Evolutionary conservation across 1,140 invertebrate genomes (phyloP).

Genomic region (Pseudomyrmex sp.): DNA sequence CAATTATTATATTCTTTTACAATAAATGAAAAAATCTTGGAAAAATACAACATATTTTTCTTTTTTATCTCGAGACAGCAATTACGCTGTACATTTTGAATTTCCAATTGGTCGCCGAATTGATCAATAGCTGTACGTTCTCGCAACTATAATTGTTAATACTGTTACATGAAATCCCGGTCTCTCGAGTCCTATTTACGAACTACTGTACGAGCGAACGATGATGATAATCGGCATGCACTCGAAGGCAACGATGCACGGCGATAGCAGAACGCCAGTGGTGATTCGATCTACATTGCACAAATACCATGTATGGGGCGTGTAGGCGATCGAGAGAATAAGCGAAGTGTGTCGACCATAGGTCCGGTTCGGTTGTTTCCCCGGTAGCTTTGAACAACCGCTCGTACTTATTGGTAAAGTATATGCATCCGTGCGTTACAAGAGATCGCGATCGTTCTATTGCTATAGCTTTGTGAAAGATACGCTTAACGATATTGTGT

Average conservation of each 20-base stretch:
- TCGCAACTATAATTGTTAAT: no score
- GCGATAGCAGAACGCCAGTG: constrained; percentile 46
- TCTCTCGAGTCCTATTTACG: neutral
- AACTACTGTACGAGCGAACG: constrained; percentile 22
- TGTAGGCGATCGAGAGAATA: constrained; percentile 47
- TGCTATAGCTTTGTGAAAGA: constrained; percentile 1
- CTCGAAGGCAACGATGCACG: constrained; percentile 31
- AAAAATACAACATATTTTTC: neutral
- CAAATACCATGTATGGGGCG: constrained; percentile 21
- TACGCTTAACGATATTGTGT: neutral
- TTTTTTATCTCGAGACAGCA: neutral
- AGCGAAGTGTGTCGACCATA: constrained; percentile 45
- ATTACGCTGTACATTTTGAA: neutral
- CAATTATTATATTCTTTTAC: neutral
- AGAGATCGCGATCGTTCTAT: constrained; percentile 3
- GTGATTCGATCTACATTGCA: constrained; percentile 54
- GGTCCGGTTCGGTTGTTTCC: constrained; percentile 29
- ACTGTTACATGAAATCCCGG: neutral
- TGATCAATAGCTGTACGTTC: neutral
- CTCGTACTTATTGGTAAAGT: constrained; percentile 20
- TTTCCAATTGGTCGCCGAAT: neutral
- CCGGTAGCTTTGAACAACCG: constrained; percentile 12
- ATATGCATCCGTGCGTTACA: constrained; percentile 23
- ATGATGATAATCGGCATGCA: constrained; percentile 41
- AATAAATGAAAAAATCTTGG: neutral